Base-by-base conservation (phyloP, 1,140 invertebrate genomes). In the Armadillidium nasatum region DNA sequence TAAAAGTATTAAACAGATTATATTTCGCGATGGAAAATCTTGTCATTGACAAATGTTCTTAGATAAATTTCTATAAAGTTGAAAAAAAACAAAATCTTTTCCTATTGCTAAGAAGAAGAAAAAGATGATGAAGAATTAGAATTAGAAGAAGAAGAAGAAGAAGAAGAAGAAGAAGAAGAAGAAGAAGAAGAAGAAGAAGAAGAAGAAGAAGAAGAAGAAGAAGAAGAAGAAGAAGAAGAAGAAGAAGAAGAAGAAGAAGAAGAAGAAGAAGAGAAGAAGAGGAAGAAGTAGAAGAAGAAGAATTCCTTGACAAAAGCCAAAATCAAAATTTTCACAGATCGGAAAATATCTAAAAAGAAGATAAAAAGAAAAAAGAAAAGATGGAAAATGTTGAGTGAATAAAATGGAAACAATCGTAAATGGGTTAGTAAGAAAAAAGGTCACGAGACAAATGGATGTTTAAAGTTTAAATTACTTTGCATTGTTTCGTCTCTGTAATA, bases 181-280 rank as follows among this genome's bases (percentile, higher is more conserved):
- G 19, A 60, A 60, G 19, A 60, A 21, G 19, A 60, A 21, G 19
- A 60, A 21, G 19, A 60, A 21, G 19, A 60, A 21, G 19, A 60
- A 21, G 19, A 60, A 21, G 19, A 60, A 21, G 19, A 60, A 21
- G 19, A 60, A 21, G 19, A 60, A 21, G 19, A 60, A 21, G 19
- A n/a, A 60, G 54, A 60, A 60, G 54, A 21, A 60, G 54, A 60
- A 60, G 54, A 60, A 60, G 54, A 60, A 60, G 54, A 21, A 60
- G 54, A 21, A 60, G 54, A 21, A 60, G 54, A 21, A 60, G 54
- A 21, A 60, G 54, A 21, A 60, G 54, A 21, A 60, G 54, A 21
- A 60, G 54, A 21, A 60, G 54, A 21, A 60, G 54, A 21, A 60
- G 54, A 21, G 54, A 60, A 60, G 54, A 21, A 60, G 54, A 21